phyloP scores from a whole-genome alignment of 2,888 invertebrate species.

The Drosophila subsilvestris region DNA sequence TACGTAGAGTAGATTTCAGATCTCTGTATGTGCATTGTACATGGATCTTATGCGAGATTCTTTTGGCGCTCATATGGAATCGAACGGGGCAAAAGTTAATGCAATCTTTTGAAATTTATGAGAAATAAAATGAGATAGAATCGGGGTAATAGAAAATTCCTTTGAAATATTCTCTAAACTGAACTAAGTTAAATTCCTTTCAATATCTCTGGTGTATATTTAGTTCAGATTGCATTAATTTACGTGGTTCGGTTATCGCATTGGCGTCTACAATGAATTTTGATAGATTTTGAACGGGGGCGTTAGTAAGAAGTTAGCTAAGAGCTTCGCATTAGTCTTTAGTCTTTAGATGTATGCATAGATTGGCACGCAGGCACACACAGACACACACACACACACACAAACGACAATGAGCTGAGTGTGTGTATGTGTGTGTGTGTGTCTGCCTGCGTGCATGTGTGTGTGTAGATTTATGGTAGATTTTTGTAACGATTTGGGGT shows the following conservation, averaged over 20 bases:
- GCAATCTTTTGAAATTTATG: constrained; percentile 35
- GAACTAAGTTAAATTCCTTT: not conserved
- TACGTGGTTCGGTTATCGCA: constrained; percentile 3
- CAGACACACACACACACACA: constrained; percentile 20
- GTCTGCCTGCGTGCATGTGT: constrained; percentile 29
- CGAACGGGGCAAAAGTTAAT: constrained; percentile 16
- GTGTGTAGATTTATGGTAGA: constrained; percentile 57
- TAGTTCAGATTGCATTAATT: constrained; percentile 22
- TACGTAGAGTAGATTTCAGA: not conserved
- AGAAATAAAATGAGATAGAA: not conserved
- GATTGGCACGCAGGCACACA: constrained; percentile 39
- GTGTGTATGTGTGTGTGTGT: constrained; percentile 1
- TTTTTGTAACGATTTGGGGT: constrained; percentile 82
- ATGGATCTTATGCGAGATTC: not conserved
- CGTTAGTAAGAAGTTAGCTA: constrained; percentile 63
- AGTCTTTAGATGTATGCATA: constrained; percentile 51
- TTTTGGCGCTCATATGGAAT: constrained; percentile 43
- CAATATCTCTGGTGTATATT: too few species aligned
- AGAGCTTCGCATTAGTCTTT: constrained; percentile 75
- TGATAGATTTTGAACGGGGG: constrained; percentile 9
- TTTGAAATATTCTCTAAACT: not conserved
- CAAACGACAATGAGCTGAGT: not conserved
- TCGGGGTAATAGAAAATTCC: not conserved
- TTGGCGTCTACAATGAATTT: constrained; percentile 41
- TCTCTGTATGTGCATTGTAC: too few species aligned